Percentiles rank a stretch among this genome's conserved stretches.
Conservation (phyloP, 2,797 vertebrate species). For the Spea hammondii region DNA sequence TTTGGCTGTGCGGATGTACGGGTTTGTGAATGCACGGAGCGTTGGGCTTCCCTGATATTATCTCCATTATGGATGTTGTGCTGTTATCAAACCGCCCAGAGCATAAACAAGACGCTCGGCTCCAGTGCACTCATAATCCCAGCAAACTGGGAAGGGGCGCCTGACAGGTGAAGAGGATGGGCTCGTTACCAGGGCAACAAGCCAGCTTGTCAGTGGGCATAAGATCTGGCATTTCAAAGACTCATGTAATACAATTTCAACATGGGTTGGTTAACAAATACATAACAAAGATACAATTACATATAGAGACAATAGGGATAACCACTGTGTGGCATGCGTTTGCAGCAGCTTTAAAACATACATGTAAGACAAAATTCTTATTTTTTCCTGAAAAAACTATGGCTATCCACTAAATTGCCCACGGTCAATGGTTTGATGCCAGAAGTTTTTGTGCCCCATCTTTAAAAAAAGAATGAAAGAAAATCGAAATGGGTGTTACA, state of each 20-base stretch:
- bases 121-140: conserved; percentile 8
- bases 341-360: neutral
- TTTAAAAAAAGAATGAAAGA: too few relatives aligned
- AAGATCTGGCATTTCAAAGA: conserved; percentile 2
- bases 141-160: neutral
- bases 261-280: too few relatives aligned
- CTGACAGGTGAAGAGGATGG: neutral
- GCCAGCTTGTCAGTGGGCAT: neutral
- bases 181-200: conserved; percentile 5
- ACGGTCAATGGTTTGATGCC: too few relatives aligned
- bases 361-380: too few relatives aligned
- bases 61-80: conserved; percentile 3
- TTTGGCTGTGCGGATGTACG: conserved; percentile 7
- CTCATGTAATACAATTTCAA: neutral
- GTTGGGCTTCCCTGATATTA: conserved; percentile 12
- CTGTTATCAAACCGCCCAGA: conserved; percentile 9
- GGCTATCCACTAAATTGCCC: too few relatives aligned
- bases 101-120: conserved; percentile 31
- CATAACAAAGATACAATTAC: too few relatives aligned
- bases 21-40: conserved; percentile 13
- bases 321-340: neutral
- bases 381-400: too few relatives aligned
- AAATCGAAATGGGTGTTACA: too few relatives aligned
- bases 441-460: too few relatives aligned
- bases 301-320: neutral